phyloP scores from a whole-genome alignment of 2,113 vertebrate species.

The Murina feae region DNA sequence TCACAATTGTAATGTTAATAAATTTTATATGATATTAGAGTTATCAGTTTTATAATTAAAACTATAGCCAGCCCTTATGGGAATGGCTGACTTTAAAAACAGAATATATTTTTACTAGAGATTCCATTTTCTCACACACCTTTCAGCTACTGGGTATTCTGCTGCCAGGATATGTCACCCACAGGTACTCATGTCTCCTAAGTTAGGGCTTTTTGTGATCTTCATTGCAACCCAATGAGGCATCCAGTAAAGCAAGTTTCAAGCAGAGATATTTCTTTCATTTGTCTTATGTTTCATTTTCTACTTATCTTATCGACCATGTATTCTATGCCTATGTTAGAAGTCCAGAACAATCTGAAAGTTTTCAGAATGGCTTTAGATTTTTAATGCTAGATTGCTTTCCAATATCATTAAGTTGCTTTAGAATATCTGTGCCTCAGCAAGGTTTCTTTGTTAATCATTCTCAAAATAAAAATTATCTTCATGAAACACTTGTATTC shows the following conservation, averaged over 20 bases:
- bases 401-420: background rate
- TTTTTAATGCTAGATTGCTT: conserved; percentile 7
- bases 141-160: background rate
- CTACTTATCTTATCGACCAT: background rate
- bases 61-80: background rate
- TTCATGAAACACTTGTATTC: background rate
- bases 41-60: conserved; percentile 2
- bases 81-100: background rate
- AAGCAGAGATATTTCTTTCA: background rate
- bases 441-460: background rate
- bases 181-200: background rate
- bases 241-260: background rate
- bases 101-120: background rate
- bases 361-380: background rate
- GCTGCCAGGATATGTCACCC: background rate
- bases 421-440: background rate
- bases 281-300: background rate
- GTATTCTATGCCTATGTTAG: background rate
- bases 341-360: background rate
- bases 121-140: background rate
- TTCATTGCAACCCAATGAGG: background rate
- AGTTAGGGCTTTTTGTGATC: background rate
- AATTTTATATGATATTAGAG: background rate
- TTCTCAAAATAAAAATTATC: conserved; percentile 3
- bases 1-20: background rate